Evolutionary conservation across 2,113 vertebrate species (phyloP).

Genomic region (Trogon surrucura): DNA sequence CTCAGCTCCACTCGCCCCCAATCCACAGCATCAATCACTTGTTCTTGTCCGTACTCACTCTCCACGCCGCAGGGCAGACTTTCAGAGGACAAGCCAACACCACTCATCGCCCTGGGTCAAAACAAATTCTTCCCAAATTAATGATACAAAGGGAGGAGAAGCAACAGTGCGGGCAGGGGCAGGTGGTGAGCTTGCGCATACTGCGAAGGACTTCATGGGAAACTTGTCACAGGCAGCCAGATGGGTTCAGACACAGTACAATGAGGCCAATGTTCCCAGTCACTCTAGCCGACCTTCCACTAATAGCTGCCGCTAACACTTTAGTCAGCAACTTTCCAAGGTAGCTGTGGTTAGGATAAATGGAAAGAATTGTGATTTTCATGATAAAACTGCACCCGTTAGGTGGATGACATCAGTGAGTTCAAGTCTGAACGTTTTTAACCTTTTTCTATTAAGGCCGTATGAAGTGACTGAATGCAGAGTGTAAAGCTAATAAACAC

Average conservation of each 20-base stretch:
- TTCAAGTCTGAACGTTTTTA: background rate
- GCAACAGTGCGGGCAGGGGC: background rate
- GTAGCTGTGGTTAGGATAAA: conserved; percentile 17
- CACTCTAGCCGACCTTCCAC: background rate
- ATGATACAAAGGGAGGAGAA: background rate
- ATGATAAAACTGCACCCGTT: background rate
- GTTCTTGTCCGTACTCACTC: background rate
- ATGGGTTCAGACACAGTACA: background rate
- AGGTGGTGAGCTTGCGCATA: background rate
- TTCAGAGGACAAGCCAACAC: background rate
- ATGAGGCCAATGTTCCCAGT: rapidly evolving
- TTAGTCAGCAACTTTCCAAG: conserved; percentile 22
- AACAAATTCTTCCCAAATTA: background rate
- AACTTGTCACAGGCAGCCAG: background rate
- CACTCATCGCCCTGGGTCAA: background rate
- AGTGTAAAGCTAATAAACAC: background rate
- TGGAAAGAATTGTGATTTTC: background rate
- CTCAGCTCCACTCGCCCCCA: background rate
- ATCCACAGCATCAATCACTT: background rate
- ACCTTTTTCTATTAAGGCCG: conserved; percentile 31
- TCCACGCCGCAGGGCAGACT: background rate
- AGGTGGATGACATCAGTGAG: background rate
- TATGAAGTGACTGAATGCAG: background rate
- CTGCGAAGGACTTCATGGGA: background rate
- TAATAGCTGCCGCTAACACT: background rate